phyloP scores from a whole-genome alignment of 1,140 invertebrate genomes.

The Apis mellifera region DNA sequence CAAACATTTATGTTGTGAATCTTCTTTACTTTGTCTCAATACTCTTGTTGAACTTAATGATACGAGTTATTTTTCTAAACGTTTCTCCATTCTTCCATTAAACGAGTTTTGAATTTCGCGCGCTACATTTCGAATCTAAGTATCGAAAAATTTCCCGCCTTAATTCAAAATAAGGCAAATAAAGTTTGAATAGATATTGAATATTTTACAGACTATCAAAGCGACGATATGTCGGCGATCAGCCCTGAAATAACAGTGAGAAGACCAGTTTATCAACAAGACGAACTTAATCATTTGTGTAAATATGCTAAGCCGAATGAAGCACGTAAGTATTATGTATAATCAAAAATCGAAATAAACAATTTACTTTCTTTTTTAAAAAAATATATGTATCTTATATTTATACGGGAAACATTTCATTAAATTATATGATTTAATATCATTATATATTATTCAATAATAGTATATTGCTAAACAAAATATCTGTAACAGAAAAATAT shows the following conservation, averaged over 20 bases:
- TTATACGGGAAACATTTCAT: no score
- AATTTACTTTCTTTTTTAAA: no score
- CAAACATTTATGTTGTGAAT: neutral
- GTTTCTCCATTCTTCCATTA: neutral
- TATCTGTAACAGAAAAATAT: no score
- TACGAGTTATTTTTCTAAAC: neutral
- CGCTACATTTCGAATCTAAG: neutral
- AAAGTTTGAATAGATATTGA: neutral
- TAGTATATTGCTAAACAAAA: no score
- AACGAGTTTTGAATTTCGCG: neutral
- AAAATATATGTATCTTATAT: no score
- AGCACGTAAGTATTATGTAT: constrained; percentile 62
- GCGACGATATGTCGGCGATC: constrained; percentile 77
- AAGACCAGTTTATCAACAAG: constrained; percentile 81
- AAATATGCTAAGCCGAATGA: constrained; percentile 69
- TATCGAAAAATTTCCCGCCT: neutral
- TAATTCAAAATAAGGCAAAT: neutral
- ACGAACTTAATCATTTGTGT: constrained; percentile 79
- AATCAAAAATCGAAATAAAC: no score
- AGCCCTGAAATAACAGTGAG: constrained; percentile 81
- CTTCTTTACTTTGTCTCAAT: neutral
- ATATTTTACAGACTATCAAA: constrained; percentile 50
- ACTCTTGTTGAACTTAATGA: no score
- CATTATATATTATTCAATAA: no score
- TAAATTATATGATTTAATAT: no score